These are phyloP conservation scores for Malurus elegans DNA, from an alignment of 2,113 vertebrate species.

Conservation along the genomic window DNA sequence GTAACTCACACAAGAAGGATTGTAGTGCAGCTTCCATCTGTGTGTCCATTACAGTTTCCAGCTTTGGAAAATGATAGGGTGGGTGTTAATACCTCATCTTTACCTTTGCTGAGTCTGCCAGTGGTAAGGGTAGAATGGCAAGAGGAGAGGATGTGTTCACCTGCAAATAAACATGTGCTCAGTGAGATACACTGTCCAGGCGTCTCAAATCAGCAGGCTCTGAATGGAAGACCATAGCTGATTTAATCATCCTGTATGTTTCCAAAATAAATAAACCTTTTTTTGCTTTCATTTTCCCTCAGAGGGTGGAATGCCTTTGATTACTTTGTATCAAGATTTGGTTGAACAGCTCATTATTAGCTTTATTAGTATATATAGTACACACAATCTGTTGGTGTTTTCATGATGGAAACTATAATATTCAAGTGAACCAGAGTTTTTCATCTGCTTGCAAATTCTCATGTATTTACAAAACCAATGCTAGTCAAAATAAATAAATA, in stretches of 20 bases:
- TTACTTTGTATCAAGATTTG: constrained; percentile 1
- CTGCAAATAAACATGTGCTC: not conserved
- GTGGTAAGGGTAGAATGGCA: not conserved
- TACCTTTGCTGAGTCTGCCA: not conserved
- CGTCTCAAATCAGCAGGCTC: not conserved
- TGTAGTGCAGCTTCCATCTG: not conserved
- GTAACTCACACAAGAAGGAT: not conserved
- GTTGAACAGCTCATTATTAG: constrained; percentile 2
- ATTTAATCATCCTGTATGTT: not conserved
- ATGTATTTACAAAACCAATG: constrained; percentile 13
- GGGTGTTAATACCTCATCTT: not conserved
- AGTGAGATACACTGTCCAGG: not conserved
- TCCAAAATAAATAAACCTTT: not conserved
- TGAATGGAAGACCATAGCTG: not conserved
- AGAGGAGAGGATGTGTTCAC: not conserved
- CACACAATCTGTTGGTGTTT: not conserved
- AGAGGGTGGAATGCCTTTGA: not conserved
- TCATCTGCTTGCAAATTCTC: constrained; percentile 1
- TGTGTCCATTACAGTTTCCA: constrained; percentile 28
- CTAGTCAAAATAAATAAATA: constrained; percentile 28
- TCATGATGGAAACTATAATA: not conserved
- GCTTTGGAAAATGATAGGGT: constrained; percentile 5
- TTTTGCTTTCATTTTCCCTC: not conserved
- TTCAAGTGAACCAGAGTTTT: not conserved
- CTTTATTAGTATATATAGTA: not conserved